A percentile compares a stretch with the other conserved stretches of the same genome.
phyloP scores from a whole-genome alignment of 2,888 invertebrate genomes.

The Dimorphilus gyrociliatus region DNA sequence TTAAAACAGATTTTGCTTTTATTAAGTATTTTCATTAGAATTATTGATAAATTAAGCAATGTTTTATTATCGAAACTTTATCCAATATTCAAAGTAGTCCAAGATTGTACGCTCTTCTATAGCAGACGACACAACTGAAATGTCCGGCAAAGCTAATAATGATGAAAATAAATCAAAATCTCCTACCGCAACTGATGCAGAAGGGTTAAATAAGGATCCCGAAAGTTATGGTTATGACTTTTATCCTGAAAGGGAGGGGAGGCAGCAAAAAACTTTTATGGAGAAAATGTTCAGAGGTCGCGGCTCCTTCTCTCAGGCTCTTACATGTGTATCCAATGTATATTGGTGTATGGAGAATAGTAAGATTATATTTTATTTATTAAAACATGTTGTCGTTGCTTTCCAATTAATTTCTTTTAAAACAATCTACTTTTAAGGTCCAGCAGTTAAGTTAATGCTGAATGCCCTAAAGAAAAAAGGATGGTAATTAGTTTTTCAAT shows the following conservation, averaged over 20 bases:
- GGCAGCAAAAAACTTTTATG: slow-evolving; percentile 4
- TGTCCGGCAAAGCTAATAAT: too few relatives aligned
- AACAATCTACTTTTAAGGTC: slow-evolving; percentile 42
- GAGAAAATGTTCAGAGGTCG: slow-evolving; percentile 8
- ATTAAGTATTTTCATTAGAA: too few relatives aligned
- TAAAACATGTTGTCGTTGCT: slow-evolving; percentile 13
- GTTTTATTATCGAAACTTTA: too few relatives aligned
- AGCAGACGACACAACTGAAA: too few relatives aligned
- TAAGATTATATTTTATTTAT: slow-evolving; percentile 10
- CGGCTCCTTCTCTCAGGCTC: slow-evolving; percentile 5
- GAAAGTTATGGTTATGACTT: slow-evolving; percentile 14
- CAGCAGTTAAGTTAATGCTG: slow-evolving; percentile 66
- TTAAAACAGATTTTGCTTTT: too few relatives aligned
- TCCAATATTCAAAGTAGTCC: too few relatives aligned
- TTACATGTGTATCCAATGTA: slow-evolving; percentile 64
- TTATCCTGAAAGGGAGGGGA: slow-evolving; percentile 11
- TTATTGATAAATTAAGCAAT: too few relatives aligned
- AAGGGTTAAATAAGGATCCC: too few relatives aligned
- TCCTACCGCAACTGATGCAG: too few relatives aligned
- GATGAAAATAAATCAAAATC: too few relatives aligned
- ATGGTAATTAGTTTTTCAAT: slow-evolving; percentile 45
- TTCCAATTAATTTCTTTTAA: slow-evolving; percentile 3
- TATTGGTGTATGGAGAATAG: slow-evolving; percentile 54
- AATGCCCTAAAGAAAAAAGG: slow-evolving; percentile 62
- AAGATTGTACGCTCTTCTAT: too few relatives aligned